Base-by-base conservation (phyloP, 2,113 vertebrate genomes). In the Ovibos moschatus region DNA sequence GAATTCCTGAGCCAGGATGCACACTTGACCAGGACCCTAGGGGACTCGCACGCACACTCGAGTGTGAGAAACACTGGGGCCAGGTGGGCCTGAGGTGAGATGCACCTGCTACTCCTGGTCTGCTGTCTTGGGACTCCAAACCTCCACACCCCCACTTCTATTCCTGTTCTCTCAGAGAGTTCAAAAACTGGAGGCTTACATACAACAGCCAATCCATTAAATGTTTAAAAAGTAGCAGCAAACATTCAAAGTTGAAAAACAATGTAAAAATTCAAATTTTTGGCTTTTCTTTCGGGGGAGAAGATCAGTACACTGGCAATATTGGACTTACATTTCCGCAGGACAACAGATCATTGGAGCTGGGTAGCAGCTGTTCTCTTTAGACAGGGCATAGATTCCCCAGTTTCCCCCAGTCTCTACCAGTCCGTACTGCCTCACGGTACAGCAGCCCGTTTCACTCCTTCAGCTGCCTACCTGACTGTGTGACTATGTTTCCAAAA, bases 251-350 rank as follows among this genome's bases (percentile, higher is more conserved):
- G 45, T 45, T 36, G 62, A 10, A 91, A 28, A 45, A 45, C 36
- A 67, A 92, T 17, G 23, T 47, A 67, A 97, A 96, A 95, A 86
- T 28, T 30, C 67, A 82, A 30, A 95, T 55, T 87, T 93, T n/a
- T 57, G 40, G 40, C 40, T 67, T 94, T 92, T 89, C 79, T 79
- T 45, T 60, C 2, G 4, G 67, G 16, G n/a, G 28, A 23, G 30
- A 58, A 53, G 36, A 79, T 25, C 23, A 45, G 36, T 55, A 45
- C 19, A 40, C 10, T 81, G 23, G 23, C 7, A 87, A 50, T 55
- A 64, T 1, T 33, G 55, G 40, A 17, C 13, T 67, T 50, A 50
- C 6, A 71, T 87, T 57, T 82, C 47, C 5, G 62, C 16, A 33
- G 11, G 51, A 40, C 7, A 43, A n/a, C 8, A 81, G 53, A 87